phyloP scores from a whole-genome alignment of 2,113 vertebrate genomes.

The Chionodraco myersi region DNA sequence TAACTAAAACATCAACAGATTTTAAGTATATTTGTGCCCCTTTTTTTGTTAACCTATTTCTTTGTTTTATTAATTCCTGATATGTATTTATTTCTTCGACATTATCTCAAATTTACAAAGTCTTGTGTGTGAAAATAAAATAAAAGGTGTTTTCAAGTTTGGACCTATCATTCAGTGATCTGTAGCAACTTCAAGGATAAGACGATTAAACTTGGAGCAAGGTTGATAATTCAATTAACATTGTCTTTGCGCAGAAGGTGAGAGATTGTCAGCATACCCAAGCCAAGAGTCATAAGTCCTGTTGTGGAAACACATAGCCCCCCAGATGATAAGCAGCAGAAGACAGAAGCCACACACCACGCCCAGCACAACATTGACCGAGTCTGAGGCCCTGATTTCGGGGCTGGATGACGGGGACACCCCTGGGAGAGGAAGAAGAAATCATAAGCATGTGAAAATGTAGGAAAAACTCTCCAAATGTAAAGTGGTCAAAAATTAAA shows the following conservation, averaged over 20 bases:
- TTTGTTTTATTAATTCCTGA: no score
- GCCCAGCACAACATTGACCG: slow-evolving; percentile 83
- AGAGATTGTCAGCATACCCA: slow-evolving; percentile 81
- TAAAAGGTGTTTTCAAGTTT: neutral
- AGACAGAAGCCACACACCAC: slow-evolving; percentile 84
- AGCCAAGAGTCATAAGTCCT: slow-evolving; percentile 84
- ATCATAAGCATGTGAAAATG: neutral
- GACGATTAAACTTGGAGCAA: neutral
- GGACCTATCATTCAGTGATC: neutral
- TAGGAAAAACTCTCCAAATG: neutral
- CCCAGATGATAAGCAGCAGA: slow-evolving; percentile 84
- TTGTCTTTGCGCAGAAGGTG: neutral
- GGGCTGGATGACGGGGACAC: slow-evolving; percentile 85
- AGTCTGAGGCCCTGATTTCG: slow-evolving; percentile 74
- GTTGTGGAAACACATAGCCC: slow-evolving; percentile 82
- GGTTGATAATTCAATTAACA: slow-evolving; percentile 16
- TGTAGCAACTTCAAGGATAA: slow-evolving; percentile 2
- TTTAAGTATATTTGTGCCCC: no score
- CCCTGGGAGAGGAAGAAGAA: slow-evolving; percentile 30
- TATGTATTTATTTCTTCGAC: no score
- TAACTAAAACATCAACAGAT: neutral
- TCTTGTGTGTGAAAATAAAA: neutral
- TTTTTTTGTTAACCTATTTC: no score
- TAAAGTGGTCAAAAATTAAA: neutral
- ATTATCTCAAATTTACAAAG: no score